Evolutionary conservation across 2,113 vertebrate genomes (phyloP).

Genomic region (Elephantulus edwardii): DNA sequence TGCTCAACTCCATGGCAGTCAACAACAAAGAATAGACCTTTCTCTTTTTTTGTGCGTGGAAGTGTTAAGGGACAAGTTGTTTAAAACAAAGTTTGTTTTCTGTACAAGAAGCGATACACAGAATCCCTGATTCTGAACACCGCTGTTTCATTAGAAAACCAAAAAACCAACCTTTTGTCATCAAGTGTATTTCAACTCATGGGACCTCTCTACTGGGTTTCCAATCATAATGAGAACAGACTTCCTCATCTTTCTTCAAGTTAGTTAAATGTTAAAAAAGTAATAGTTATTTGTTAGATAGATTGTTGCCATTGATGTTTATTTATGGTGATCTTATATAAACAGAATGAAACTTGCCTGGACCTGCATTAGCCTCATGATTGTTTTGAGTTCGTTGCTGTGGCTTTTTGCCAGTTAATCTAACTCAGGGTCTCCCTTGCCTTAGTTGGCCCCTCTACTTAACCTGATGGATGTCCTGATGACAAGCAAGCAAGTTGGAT

Average conservation of each 20-base stretch:
- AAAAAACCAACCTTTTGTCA: no score
- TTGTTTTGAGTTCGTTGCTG: background rate
- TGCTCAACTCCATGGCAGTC: no score
- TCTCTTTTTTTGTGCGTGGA: background rate
- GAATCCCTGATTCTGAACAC: conserved; percentile 24
- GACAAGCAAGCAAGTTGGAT: background rate
- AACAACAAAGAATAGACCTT: background rate
- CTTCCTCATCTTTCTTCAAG: no score
- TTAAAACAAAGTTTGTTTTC: conserved; percentile 45
- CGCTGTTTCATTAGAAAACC: conserved; percentile 33
- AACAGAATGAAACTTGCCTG: background rate
- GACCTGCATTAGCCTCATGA: background rate
- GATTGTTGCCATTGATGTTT: background rate
- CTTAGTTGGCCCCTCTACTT: background rate
- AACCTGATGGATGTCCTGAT: no score
- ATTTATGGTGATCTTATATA: background rate
- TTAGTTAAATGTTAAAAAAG: no score
- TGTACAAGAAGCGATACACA: conserved; percentile 17
- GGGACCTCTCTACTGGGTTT: no score
- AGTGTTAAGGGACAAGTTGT: background rate
- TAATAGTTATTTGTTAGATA: background rate
- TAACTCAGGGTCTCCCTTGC: background rate
- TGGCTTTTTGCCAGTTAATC: no score
- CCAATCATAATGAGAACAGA: no score
- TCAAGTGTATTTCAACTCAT: no score